Percentiles rank a stretch among this genome's conserved stretches.
phyloP scores from a whole-genome alignment of 2,888 invertebrate species.

The Gastrophysa polygoni region DNA sequence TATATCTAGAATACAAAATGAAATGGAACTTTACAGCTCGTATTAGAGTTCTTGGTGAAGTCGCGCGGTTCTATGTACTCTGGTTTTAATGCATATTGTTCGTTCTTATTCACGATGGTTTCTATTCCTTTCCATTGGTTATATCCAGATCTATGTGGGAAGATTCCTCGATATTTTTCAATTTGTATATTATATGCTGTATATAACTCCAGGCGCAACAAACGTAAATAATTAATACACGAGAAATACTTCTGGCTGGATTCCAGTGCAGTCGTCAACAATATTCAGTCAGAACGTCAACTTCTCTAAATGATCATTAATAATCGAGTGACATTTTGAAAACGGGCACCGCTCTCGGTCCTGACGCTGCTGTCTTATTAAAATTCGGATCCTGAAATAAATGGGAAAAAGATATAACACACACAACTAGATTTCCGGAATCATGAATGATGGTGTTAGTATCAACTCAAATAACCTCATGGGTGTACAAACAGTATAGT shows the following conservation, averaged over 20 bases:
- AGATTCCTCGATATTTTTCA: too few relatives aligned
- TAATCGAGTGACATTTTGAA: constrained; percentile 45
- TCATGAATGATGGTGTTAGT: constrained; percentile 33
- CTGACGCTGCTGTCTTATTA: constrained; percentile 41
- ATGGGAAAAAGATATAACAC: constrained; percentile 35
- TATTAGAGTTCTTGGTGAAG: too few relatives aligned
- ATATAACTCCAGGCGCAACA: too few relatives aligned
- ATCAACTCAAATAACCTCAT: constrained; percentile 20
- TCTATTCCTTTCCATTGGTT: too few relatives aligned
- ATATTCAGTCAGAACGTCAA: constrained; percentile 46
- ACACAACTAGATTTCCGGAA: constrained; percentile 31
- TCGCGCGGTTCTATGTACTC: too few relatives aligned
- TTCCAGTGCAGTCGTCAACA: constrained; percentile 45
- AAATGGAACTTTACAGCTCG: too few relatives aligned
- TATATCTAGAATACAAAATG: too few relatives aligned
- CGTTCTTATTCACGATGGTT: too few relatives aligned
- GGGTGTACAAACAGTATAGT: constrained; percentile 21
- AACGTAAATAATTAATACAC: constrained; percentile 41
- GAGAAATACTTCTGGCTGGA: constrained; percentile 45
- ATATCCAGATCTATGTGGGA: too few relatives aligned
- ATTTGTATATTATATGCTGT: too few relatives aligned
- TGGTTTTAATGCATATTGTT: too few relatives aligned
- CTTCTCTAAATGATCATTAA: constrained; percentile 49
- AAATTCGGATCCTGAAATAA: constrained; percentile 38
- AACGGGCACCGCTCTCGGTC: constrained; percentile 42